A percentile compares a stretch with the other conserved stretches of the same genome.
Evolutionary conservation across 2,113 vertebrate genomes (phyloP).

Genomic region (Orthonyx spaldingii): DNA sequence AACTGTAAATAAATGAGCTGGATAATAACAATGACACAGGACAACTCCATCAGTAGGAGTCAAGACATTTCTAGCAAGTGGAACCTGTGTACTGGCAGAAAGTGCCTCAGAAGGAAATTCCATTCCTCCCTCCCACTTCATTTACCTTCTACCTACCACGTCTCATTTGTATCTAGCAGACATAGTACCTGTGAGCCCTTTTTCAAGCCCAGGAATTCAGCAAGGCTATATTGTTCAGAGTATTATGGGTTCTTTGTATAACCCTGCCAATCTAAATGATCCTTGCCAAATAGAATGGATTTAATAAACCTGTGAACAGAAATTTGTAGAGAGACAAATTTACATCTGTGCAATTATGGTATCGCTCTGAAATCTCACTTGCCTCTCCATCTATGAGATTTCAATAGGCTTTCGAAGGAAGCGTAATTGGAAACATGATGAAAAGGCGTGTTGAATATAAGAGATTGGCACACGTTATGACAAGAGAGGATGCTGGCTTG

Average conservation of each 20-base stretch:
- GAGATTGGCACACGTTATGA: background rate
- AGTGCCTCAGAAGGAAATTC: background rate
- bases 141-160: background rate
- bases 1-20: background rate
- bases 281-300: slow-evolving; percentile 1
- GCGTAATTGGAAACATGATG: background rate
- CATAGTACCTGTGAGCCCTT: background rate
- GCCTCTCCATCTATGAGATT: background rate
- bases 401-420: slow-evolving; percentile 12
- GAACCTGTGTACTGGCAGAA: background rate
- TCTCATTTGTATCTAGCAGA: background rate
- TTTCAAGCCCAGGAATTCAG: background rate
- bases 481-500: background rate
- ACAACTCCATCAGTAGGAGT: background rate
- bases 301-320: slow-evolving; percentile 2
- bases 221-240: background rate
- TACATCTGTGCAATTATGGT: background rate
- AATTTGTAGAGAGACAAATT: slow-evolving; percentile 1
- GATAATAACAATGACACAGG: background rate
- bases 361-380: background rate
- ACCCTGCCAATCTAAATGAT: background rate
- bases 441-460: background rate
- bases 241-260: background rate
- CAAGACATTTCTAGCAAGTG: background rate
- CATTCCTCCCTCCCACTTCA: background rate